Percentiles rank a stretch among this genome's conserved stretches.
Evolutionary conservation across 2,797 vertebrate genomes (phyloP).

Genomic region (Stomatorhinus walkeri): DNA sequence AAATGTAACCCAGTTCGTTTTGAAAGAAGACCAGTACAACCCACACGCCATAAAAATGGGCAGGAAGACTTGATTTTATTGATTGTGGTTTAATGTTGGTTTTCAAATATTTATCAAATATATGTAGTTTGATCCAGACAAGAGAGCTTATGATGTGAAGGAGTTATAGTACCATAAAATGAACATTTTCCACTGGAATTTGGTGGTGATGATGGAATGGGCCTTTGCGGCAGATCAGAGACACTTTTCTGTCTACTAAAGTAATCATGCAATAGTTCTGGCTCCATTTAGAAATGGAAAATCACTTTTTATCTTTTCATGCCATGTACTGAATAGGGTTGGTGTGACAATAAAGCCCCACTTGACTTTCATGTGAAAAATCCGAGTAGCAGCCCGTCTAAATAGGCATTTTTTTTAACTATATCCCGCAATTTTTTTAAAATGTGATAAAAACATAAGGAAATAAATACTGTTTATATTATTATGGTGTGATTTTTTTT

Average conservation of each 20-base stretch:
- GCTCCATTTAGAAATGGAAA: not conserved
- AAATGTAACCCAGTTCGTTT: not conserved
- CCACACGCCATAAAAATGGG: not conserved
- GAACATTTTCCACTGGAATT: not conserved
- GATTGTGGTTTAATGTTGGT: not conserved
- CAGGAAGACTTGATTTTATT: not conserved
- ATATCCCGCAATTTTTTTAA: not conserved
- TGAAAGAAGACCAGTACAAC: not conserved
- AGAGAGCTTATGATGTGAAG: not conserved
- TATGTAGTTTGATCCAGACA: not conserved
- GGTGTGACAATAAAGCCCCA: not conserved
- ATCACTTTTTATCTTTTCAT: not conserved
- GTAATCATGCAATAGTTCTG: not conserved
- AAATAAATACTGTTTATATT: not conserved
- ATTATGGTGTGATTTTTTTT: not conserved
- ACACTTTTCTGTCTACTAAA: not conserved
- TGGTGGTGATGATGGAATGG: not conserved
- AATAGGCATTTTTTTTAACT: not conserved
- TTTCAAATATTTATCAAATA: not conserved
- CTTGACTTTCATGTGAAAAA: not conserved
- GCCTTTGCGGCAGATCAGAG: not conserved
- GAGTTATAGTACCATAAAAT: not conserved
- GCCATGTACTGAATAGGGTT: not conserved
- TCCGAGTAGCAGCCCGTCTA: not conserved
- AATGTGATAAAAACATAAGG: not conserved